Conservation (phyloP, 2,113 vertebrate genomes). For the Paradisaea rubra region DNA sequence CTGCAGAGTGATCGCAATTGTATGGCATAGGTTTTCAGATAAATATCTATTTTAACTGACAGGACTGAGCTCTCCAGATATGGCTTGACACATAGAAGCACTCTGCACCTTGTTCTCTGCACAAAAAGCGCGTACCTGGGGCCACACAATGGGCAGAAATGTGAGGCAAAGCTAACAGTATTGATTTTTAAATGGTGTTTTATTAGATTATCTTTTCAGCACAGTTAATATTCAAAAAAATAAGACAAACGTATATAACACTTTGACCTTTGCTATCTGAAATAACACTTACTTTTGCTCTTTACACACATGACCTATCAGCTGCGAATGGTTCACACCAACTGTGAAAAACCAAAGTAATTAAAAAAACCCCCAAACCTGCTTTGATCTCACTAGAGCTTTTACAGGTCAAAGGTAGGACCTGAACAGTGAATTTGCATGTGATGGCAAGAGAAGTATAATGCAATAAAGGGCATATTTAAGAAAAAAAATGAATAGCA, state of each 20-base stretch:
- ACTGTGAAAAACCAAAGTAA: background rate
- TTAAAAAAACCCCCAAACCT: background rate
- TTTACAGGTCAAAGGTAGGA: background rate
- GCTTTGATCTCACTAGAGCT: background rate
- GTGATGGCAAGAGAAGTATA: background rate
- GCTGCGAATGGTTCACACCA: background rate
- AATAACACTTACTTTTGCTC: conserved; percentile 49
- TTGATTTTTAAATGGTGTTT: conserved; percentile 48
- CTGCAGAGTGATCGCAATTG: background rate
- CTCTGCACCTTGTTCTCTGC: background rate
- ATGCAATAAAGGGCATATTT: background rate
- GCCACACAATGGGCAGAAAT: conserved; percentile 1
- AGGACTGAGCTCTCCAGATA: background rate
- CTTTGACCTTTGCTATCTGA: conserved; percentile 57
- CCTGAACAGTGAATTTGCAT: background rate
- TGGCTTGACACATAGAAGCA: background rate
- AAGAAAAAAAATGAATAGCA: background rate
- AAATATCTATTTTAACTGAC: background rate
- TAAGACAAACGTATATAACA: conserved; percentile 31
- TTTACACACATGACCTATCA: conserved; percentile 5
- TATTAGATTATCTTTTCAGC: conserved; percentile 60
- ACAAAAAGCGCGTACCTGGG: background rate
- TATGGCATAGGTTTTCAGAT: background rate
- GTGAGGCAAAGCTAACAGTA: conserved; percentile 31
- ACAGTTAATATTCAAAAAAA: conserved; percentile 57